Base-by-base conservation (phyloP, 1,140 invertebrate genomes). In the Bombus huntii region DNA sequence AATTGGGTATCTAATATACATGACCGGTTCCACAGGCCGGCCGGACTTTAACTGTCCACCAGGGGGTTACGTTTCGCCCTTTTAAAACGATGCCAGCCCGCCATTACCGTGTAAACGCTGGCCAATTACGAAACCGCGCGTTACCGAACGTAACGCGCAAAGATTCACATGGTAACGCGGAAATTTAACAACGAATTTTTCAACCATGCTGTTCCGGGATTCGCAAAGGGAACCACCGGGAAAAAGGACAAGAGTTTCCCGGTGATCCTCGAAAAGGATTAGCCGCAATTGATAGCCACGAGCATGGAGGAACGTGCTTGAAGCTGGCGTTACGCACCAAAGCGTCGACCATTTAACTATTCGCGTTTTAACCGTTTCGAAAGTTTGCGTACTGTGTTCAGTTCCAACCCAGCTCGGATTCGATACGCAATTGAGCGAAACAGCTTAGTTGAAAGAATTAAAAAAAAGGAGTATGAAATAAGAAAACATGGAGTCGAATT, bases 1-100 rank as follows among this genome's bases (percentile, higher is more conserved):
- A 94, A 95, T 94, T 95, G 93, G 91, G 90, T 92, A 92, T 94
- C 94, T 93, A 94, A 94, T 94, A 93, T 94, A 94, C 92, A 94
- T 91, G 91, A 92, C 90, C 89, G 91, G 91, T 90, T 90, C 89
- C 87, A 66, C 79, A 70, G 80, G 85, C 91, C 86, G 90, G 86
- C 83, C 84, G 90, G 81, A 79, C 76, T 90, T 89, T 89, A 90
- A 90, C 85, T 86, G 90, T 88, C 89, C 89, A 81, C 34, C 70
- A 70, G 81, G 74, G 81, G 47, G 70, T 81, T 68, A 44, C 37
- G 70, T 87, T 73, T 34, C 73, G 59, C 37, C 59, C 44, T 83
- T 83, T 83, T 76, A 79, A 80, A 78, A 12, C 66, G 42, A 68
- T 15, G 15, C 22, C 37, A 6, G 31, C 65, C 65, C 53, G 59